Conservation (phyloP, 1,140 invertebrate genomes). For the Zaprionus taronus region DNA sequence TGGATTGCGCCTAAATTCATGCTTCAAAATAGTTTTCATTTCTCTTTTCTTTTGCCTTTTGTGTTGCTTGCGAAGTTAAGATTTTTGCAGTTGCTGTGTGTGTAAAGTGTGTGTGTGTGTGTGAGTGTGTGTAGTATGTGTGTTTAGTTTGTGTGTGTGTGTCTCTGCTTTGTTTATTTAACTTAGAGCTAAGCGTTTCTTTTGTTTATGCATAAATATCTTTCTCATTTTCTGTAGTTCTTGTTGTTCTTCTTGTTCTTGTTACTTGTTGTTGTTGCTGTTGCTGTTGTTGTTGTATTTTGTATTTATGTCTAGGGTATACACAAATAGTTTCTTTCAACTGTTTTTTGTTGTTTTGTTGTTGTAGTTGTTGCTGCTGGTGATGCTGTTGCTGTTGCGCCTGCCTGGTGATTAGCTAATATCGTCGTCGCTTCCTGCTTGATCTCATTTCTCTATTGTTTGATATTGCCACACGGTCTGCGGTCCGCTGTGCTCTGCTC, state of each 20-base stretch:
- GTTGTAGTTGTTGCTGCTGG: constrained; percentile 35
- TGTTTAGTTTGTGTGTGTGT: constrained; percentile 45
- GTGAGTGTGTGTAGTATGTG: constrained; percentile 16
- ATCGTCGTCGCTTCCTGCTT: constrained; percentile 47
- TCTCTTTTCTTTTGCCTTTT: constrained; percentile 40
- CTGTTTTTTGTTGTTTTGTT: constrained; percentile 42
- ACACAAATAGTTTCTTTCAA: constrained; percentile 75
- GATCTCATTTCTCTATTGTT: constrained; percentile 57
- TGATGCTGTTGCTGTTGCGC: constrained; percentile 49
- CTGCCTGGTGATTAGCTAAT: constrained; percentile 66
- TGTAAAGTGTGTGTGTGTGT: constrained; percentile 36
- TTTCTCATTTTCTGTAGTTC: constrained; percentile 43
- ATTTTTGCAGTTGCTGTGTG: constrained; percentile 32
- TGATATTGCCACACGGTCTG: constrained; percentile 70
- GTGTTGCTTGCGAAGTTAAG: constrained; percentile 56
- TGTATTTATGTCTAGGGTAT: constrained; percentile 64
- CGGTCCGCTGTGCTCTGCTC: constrained; percentile 29
- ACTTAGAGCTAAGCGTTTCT: constrained; percentile 79
- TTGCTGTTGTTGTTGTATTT: constrained; percentile 37
- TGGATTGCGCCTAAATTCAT: constrained; percentile 75
- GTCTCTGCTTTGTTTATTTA: constrained; percentile 66
- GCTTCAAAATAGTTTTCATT: constrained; percentile 49
- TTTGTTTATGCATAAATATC: constrained; percentile 81
- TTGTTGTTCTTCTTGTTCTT: constrained; percentile 12
- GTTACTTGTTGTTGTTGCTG: constrained; percentile 44